Evolutionary conservation across 2,888 invertebrate genomes (phyloP), one percentile per base, ranked within the genome.

Genomic region (Cremastinae sp.): DNA sequence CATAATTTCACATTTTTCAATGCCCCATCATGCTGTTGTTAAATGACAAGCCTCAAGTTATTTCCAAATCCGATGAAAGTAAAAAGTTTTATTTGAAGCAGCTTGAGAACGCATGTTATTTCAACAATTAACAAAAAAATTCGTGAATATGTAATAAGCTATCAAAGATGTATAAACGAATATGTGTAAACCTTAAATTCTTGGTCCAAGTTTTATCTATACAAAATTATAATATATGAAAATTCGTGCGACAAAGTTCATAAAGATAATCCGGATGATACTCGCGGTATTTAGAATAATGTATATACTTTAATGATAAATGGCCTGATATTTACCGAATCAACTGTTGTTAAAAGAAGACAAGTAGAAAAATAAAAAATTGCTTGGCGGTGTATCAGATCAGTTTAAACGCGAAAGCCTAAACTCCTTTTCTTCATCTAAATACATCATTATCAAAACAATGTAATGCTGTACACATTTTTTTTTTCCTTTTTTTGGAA

Each of bases 271-370:
- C 83, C 83, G 80, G 80, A 79, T 2, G 28, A 28, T 84, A 84
- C 83, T 86, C 83, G 83, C 86, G 85, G 86, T 86, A 87, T 86
- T 86, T 86, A 87, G 85, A 85, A 87, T 86, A n/a, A n/a, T n/a
- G n/a, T n/a, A 87, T 86, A 87, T 87, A 87, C 87, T 87, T 87
- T 87, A 87, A 84, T 86, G 20, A 87, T 84, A 84, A 78, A 87
- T 84, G 82, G 84, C 82, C 84, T 85, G 85, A 86, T 81, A 86
- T 86, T 86, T 86, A 86, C 81, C 81, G 81, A 85, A 51, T 36
- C 22, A 14, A 87, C 83, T 84, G 84, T 86, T 84, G 73, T 73
- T 62, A 74, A 68, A 58, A 14, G 36, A 12, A 7, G 9, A 38
- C 20, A 47, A 56, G 43, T 20, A 34, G 12, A 16, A 59, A 28